phyloP scores from a whole-genome alignment of 2,888 invertebrate species.

The Caenorhabditis macrosperma region DNA sequence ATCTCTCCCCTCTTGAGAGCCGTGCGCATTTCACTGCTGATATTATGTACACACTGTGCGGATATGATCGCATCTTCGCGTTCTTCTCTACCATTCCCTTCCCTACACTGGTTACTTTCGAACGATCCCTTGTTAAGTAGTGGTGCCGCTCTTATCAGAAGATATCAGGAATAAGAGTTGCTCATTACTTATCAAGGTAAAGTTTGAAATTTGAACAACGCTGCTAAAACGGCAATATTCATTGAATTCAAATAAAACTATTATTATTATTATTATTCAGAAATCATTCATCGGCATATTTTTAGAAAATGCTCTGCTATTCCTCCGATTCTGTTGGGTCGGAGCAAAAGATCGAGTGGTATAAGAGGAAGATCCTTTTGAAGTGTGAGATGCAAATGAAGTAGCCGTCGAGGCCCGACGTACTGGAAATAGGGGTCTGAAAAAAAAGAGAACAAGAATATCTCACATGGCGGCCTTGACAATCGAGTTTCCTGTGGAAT shows the following conservation, averaged over 20 bases:
- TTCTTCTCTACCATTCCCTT: neutral
- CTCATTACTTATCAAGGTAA: slow-evolving; percentile 56
- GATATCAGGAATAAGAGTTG: slow-evolving; percentile 44
- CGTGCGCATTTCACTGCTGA: slow-evolving; percentile 49
- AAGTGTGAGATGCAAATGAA: slow-evolving; percentile 54
- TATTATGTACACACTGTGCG: slow-evolving; percentile 46
- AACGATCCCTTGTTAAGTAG: slow-evolving; percentile 57
- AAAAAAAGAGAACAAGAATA: neutral
- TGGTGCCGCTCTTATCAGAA: slow-evolving; percentile 62
- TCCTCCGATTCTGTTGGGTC: slow-evolving; percentile 18
- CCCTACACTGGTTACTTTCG: neutral
- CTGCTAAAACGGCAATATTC: neutral
- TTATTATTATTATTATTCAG: slow-evolving; percentile 1
- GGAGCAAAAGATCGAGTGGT: slow-evolving; percentile 41
- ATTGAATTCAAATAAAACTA: neutral
- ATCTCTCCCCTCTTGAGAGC: slow-evolving; percentile 40
- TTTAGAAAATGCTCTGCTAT: slow-evolving; percentile 49
- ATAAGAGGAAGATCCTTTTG: slow-evolving; percentile 56
- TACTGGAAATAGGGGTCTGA: slow-evolving; percentile 52
- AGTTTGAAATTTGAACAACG: slow-evolving; percentile 12
- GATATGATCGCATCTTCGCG: neutral
- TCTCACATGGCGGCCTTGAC: slow-evolving; percentile 41
- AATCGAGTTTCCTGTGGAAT: slow-evolving; percentile 2
- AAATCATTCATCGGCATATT: slow-evolving; percentile 67
- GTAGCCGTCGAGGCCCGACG: slow-evolving; percentile 57